Percentiles rank a stretch among this genome's conserved stretches.
Evolutionary conservation across 2,113 vertebrate genomes (phyloP).

Genomic region (Noturus placidus): DNA sequence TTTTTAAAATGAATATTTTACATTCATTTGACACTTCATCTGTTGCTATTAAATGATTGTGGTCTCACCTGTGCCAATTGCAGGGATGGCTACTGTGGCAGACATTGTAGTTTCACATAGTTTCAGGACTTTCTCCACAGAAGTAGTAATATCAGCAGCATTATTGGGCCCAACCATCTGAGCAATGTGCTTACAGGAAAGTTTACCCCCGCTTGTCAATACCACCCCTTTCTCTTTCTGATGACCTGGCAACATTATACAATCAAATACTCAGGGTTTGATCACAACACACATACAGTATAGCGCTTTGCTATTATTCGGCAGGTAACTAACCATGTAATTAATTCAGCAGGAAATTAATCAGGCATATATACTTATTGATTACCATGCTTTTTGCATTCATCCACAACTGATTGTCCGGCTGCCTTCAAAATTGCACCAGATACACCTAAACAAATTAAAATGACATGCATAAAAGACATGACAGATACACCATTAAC

Average conservation of each 20-base stretch:
- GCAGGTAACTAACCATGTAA: not conserved
- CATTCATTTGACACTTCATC: not conserved
- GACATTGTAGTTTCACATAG: slow-evolving; percentile 54
- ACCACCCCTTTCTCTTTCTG: slow-evolving; percentile 55
- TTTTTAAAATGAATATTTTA: not conserved
- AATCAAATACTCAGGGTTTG: not conserved
- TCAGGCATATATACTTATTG: not conserved
- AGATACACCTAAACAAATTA: slow-evolving; percentile 58
- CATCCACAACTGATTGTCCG: slow-evolving; percentile 54
- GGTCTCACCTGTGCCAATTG: slow-evolving; percentile 62
- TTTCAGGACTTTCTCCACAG: slow-evolving; percentile 54
- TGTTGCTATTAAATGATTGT: not conserved
- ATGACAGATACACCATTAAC: not conserved
- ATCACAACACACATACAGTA: not conserved
- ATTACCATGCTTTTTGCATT: slow-evolving; percentile 60
- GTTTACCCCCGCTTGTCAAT: slow-evolving; percentile 56
- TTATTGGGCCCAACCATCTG: slow-evolving; percentile 60
- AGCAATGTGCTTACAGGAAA: slow-evolving; percentile 61
- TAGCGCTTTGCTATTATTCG: not conserved
- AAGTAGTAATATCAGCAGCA: slow-evolving; percentile 49
- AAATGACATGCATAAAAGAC: not conserved
- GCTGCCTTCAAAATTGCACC: slow-evolving; percentile 61
- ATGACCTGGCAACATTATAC: slow-evolving; percentile 45
- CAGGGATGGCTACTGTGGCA: slow-evolving; percentile 57
- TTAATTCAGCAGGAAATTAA: not conserved